Percentiles rank a stretch among this genome's conserved stretches.
Conservation (phyloP, 2,797 vertebrate species). For the Myotis vivesi region DNA sequence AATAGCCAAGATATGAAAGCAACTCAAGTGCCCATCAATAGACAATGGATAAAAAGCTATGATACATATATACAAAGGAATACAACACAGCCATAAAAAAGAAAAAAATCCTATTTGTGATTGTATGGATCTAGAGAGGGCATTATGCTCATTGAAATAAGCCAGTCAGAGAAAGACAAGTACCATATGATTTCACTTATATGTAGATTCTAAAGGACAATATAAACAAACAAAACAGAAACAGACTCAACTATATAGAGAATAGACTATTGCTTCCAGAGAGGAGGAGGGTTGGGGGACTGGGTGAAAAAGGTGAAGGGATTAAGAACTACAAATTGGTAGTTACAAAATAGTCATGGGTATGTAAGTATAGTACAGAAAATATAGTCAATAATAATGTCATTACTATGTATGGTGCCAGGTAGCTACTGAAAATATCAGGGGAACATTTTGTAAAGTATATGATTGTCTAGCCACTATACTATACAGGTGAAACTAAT, state of each 20-base stretch:
- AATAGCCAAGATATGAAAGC: background rate
- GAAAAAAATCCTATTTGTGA: background rate
- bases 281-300: background rate
- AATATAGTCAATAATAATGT: background rate
- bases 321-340: background rate
- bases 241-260: background rate
- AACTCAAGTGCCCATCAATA: background rate
- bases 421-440: background rate
- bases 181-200: background rate
- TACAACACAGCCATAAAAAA: background rate
- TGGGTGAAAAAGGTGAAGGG: background rate
- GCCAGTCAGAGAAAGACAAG: background rate
- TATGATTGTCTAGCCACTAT: background rate
- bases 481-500: background rate
- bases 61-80: background rate
- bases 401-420: background rate
- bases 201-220: background rate
- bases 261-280: background rate
- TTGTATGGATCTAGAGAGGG: background rate
- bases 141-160: background rate
- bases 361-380: background rate
- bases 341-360: background rate
- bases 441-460: background rate
- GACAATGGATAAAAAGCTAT: background rate
- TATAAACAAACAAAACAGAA: background rate